Evolutionary conservation across 30 jellyfish, hydroid and myxozoan species (phyloP).

Genomic region (Cassiopea andromeda): DNA sequence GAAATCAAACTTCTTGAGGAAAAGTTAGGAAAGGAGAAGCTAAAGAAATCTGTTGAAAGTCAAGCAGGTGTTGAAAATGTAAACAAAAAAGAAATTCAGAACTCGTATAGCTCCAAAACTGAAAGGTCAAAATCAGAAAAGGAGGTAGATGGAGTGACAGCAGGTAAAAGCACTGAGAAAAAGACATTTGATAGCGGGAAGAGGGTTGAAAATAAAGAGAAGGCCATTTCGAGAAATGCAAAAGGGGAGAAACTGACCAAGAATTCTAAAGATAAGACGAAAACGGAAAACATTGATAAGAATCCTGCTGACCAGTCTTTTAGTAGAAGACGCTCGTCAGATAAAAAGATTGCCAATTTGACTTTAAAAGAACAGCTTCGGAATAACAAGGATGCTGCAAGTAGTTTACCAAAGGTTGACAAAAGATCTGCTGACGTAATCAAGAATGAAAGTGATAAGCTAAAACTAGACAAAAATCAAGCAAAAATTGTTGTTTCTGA

Average conservation of each 20-base stretch:
- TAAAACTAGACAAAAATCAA: background rate
- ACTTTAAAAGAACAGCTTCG: background rate
- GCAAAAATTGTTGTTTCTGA: background rate
- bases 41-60: background rate
- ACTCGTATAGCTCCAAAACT: background rate
- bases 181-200: background rate
- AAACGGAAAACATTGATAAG: background rate
- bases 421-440: background rate
- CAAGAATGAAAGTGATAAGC: background rate
- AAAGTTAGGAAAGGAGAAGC: conserved; percentile 17
- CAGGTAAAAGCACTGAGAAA: background rate
- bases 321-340: background rate
- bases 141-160: background rate
- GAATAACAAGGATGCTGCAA: conserved; percentile 8
- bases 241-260: background rate
- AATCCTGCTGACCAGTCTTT: background rate
- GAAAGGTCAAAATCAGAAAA: conserved; percentile 1
- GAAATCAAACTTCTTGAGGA: conserved; percentile 10
- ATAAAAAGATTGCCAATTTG: background rate
- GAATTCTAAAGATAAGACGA: background rate
- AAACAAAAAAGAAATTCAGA: background rate
- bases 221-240: background rate
- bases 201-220: background rate
- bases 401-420: background rate
- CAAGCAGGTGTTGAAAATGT: background rate